These are phyloP conservation scores for Protodeltote pygarga DNA, from an alignment of 2,888 invertebrate species.

Conservation along the genomic window DNA sequence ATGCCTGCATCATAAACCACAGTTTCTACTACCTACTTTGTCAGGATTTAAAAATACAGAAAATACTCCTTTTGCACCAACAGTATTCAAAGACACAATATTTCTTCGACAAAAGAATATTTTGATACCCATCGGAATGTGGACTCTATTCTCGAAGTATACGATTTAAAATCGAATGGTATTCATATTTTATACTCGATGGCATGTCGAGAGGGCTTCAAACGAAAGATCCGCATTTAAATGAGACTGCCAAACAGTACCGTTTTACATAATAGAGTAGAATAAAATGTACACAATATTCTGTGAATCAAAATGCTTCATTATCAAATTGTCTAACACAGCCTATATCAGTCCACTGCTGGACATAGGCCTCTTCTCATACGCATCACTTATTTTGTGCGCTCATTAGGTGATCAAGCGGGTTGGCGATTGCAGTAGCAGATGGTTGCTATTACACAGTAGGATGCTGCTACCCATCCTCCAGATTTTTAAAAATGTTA, in stretches of 20 bases:
- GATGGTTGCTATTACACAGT: no score
- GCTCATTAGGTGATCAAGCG: no score
- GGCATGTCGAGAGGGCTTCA: constrained; percentile 39
- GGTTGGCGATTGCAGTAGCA: no score
- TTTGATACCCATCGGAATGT: constrained; percentile 2
- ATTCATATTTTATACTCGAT: constrained; percentile 21
- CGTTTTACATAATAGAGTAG: constrained; percentile 46
- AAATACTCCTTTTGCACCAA: constrained; percentile 35
- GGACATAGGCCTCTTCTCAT: no score
- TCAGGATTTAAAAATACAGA: constrained; percentile 44
- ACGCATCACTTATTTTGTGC: no score
- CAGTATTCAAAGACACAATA: constrained; percentile 40
- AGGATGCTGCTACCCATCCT: no score
- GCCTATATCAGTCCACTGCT: no score
- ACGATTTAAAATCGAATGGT: constrained; percentile 15
- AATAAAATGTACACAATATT: constrained; percentile 37
- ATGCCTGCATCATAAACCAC: constrained; percentile 22
- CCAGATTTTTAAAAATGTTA: no score
- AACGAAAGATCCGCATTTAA: constrained; percentile 46
- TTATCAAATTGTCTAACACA: constrained; percentile 11
- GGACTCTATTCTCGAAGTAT: constrained; percentile 2
- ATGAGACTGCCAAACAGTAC: constrained; percentile 47
- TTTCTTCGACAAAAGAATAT: constrained; percentile 22
- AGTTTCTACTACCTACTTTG: constrained; percentile 24
- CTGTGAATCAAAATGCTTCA: constrained; percentile 22